Evolutionary conservation across 2,888 invertebrate genomes (phyloP), one percentile per base, ranked within the genome.

Genomic region (Mylabris sibirica): DNA sequence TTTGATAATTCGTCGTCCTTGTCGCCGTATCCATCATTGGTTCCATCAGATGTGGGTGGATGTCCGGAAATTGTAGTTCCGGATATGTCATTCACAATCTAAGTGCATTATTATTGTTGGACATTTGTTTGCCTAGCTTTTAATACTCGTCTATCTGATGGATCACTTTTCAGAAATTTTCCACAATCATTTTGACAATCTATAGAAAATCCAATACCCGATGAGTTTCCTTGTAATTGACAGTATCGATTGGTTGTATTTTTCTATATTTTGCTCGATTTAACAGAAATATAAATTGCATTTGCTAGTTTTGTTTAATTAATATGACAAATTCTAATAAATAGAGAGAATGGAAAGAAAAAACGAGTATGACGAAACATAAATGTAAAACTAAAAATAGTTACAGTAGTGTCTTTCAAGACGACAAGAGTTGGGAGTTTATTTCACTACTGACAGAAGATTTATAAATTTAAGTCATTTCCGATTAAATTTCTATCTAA

Each of bases 61-160:
- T 34, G 30, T 65, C 65, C 65, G 65, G 65, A 65, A 65, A 53
- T 65, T 65, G 59, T 38, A 65, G 53, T 59, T 59, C 65, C 65
- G 65, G 65, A 65, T 38, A 65, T 59, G 59, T 59, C 44, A 41
- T 59, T 65, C 35, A 59, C n/a, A 26, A 24, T 57, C 24, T 62
- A 62, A 62, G 41, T 62, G 35, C 35, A 62, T 61, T 62, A 61
- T 53, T 53, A 35, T 60, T 38, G 60, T 60, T 41, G 35, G 38
- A 62, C 26, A 44, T 62, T 62, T 44, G 62, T 62, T 62, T 62
- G 62, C 24, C 26, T 57, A 6, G 57, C 12, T 24, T 57, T 24
- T 57, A 57, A 57, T 57, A 57, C 22, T 49, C 49, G 8, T 49
- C 49, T 9, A 8, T 8, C n/a, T 53, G 20, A 24, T 24, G 11